Conservation (phyloP, 2,888 invertebrate species). For the Ornithoptera alexandrae region DNA sequence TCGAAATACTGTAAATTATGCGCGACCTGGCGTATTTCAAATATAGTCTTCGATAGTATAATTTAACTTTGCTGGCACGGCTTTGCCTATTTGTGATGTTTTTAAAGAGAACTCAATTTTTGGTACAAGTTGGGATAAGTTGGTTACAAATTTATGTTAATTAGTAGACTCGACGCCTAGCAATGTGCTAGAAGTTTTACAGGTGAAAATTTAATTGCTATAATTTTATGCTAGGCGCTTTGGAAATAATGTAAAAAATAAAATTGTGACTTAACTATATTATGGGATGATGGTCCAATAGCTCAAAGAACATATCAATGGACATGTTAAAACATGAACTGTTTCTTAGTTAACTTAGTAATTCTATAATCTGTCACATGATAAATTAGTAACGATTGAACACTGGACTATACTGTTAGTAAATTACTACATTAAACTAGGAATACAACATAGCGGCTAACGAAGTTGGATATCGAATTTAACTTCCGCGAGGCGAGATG, state of each 20-base stretch:
- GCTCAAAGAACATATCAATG: too few relatives aligned
- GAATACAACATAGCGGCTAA: conserved; percentile 2
- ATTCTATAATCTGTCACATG: background rate
- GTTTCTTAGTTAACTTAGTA: background rate
- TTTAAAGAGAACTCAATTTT: conserved; percentile 4
- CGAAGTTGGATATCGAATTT: conserved; percentile 23
- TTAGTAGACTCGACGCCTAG: conserved; percentile 17
- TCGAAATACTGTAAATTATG: conserved; percentile 8
- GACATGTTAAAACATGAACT: background rate
- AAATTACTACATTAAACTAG: background rate
- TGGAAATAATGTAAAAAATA: background rate
- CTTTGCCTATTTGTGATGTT: conserved; percentile 15
- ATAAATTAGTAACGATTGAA: background rate
- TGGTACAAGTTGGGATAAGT: conserved; percentile 24
- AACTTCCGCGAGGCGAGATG: conserved; percentile 23
- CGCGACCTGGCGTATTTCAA: conserved; percentile 16
- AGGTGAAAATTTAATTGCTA: conserved; percentile 10
- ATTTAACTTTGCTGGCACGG: conserved; percentile 24
- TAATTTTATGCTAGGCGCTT: conserved; percentile 12
- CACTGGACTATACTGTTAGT: background rate
- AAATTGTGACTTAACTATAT: background rate
- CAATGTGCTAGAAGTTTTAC: conserved; percentile 3
- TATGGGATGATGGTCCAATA: background rate
- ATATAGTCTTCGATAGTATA: conserved; percentile 22
- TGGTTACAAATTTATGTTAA: conserved; percentile 18